Evolutionary conservation across 2,797 vertebrate species (phyloP).

Genomic region (Thunnus albacares): DNA sequence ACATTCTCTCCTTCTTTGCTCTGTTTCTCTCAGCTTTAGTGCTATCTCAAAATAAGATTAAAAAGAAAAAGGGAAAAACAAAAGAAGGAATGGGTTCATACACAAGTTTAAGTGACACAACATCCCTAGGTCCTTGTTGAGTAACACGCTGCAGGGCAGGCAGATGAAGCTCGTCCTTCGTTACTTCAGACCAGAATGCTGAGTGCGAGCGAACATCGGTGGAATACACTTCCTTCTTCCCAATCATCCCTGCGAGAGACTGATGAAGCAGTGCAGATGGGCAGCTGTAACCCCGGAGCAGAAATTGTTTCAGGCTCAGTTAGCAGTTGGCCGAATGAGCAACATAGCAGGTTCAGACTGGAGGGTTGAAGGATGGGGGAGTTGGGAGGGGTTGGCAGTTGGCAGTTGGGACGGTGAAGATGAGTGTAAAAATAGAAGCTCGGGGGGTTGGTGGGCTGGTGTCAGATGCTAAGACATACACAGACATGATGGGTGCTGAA

Average conservation of each 20-base stretch:
- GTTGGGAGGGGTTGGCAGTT: not conserved
- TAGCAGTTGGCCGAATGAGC: constrained; percentile 45
- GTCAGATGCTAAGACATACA: constrained; percentile 53
- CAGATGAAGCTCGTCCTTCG: constrained; percentile 26
- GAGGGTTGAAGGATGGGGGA: not conserved
- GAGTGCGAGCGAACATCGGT: constrained; percentile 27
- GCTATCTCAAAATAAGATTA: not conserved
- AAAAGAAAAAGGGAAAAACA: constrained; percentile 18
- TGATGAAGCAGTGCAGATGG: constrained; percentile 50
- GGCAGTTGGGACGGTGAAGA: constrained; percentile 4
- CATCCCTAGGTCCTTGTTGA: constrained; percentile 38
- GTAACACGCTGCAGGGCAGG: constrained; percentile 25
- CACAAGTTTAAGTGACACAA: constrained; percentile 21
- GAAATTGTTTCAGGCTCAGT: constrained; percentile 48
- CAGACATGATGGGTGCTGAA: constrained; percentile 53
- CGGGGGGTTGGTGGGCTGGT: constrained; percentile 30
- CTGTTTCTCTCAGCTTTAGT: not conserved
- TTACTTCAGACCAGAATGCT: not conserved
- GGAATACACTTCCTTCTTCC: constrained; percentile 15
- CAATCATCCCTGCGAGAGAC: constrained; percentile 1
- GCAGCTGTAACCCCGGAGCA: constrained; percentile 49
- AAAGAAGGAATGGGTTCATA: constrained; percentile 19
- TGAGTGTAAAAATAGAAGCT: constrained; percentile 39
- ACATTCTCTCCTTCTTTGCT: not conserved
- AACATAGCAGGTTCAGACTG: constrained; percentile 42